Evolutionary conservation across 2,888 invertebrate genomes (phyloP).

Genomic region (Caenorhabditis drosophilae): DNA sequence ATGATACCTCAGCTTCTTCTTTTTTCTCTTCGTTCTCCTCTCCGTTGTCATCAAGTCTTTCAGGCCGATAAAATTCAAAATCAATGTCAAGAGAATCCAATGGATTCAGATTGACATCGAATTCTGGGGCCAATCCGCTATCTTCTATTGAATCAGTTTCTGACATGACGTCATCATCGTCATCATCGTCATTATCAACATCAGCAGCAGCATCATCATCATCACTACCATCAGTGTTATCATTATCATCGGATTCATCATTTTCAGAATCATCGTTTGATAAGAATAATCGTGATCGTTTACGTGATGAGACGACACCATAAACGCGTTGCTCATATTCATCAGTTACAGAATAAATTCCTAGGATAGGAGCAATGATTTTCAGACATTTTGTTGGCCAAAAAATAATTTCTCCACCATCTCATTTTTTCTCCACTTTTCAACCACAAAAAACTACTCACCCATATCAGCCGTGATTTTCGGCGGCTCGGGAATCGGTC

Average conservation of each 20-base stretch:
- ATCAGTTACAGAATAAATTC: constrained; percentile 35
- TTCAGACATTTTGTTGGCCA: too few relatives aligned
- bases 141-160: constrained; percentile 26
- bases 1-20: too few relatives aligned
- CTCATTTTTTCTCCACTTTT: not conserved
- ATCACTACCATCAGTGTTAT: not conserved
- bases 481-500: constrained; percentile 6
- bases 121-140: constrained; percentile 26
- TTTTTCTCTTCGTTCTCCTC: constrained; percentile 6
- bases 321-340: constrained; percentile 36
- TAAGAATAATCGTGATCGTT: too few relatives aligned
- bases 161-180: constrained; percentile 4
- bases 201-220: too few relatives aligned
- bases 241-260: constrained; percentile 1
- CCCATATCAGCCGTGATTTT: constrained; percentile 25
- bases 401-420: too few relatives aligned
- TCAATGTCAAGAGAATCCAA: constrained; percentile 9
- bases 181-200: constrained; percentile 5
- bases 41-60: constrained; percentile 15
- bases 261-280: constrained; percentile 3
- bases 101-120: constrained; percentile 27
- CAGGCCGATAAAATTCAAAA: not conserved
- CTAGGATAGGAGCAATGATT: constrained; percentile 4
- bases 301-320: constrained; percentile 9
- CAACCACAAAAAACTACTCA: constrained; percentile 11